Percentiles rank a stretch among this genome's conserved stretches.
Conservation (phyloP, 2,797 vertebrate genomes). For the Cephalopachus bancanus region DNA sequence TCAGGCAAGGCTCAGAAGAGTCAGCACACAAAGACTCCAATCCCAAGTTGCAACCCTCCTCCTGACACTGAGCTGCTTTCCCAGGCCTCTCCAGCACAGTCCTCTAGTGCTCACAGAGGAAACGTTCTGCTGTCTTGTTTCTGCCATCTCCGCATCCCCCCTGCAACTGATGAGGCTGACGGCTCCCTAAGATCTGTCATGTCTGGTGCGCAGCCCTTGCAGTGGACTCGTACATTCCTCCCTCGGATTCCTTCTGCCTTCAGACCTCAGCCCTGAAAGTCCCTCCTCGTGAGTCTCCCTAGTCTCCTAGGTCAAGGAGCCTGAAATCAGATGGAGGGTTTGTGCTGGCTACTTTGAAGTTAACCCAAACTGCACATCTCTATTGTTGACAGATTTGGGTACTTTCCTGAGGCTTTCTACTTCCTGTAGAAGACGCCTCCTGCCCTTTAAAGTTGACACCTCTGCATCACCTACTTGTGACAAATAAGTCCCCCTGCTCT, state of each 20-base stretch:
- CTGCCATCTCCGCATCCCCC: background rate
- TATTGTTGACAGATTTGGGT: constrained; percentile 72
- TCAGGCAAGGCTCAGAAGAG: background rate
- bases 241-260: background rate
- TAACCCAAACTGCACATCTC: constrained; percentile 58
- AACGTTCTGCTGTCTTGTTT: background rate
- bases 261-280: background rate
- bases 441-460: constrained; percentile 52
- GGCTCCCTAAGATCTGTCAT: background rate
- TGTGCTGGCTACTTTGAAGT: constrained; percentile 22
- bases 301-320: background rate
- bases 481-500: background rate
- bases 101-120: background rate
- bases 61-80: background rate
- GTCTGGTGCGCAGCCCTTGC: background rate
- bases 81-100: background rate
- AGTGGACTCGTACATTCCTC: background rate
- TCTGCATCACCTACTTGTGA: constrained; percentile 55
- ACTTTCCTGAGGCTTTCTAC: constrained; percentile 77
- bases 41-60: background rate
- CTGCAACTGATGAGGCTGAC: background rate
- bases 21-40: background rate
- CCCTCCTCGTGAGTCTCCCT: background rate
- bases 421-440: constrained; percentile 71
- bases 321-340: background rate